These are phyloP conservation scores for Sylvia atricapilla DNA, from an alignment of 2,113 vertebrate genomes.

Conservation along the genomic window DNA sequence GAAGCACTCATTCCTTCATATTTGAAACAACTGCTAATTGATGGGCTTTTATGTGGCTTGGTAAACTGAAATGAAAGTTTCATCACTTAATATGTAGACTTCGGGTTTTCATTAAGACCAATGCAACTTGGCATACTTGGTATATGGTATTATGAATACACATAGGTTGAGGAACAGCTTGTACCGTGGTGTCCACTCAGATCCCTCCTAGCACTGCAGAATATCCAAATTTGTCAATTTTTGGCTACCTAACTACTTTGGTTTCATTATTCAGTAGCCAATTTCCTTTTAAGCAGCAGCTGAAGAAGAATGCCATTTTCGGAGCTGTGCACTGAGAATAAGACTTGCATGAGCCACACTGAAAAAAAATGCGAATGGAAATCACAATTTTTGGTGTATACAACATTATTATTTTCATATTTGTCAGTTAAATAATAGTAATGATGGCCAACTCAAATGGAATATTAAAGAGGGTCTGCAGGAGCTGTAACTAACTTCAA, in stretches of 20 bases:
- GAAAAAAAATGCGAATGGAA: not conserved
- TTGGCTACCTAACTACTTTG: not conserved
- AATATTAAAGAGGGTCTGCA: not conserved
- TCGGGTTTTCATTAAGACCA: not conserved
- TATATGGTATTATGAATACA: not conserved
- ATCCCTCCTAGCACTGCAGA: not conserved
- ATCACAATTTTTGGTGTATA: not conserved
- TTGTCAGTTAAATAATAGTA: not conserved
- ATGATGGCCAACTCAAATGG: not conserved
- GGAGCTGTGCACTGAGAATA: not conserved
- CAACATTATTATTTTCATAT: not conserved
- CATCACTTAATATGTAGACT: fast-evolving
- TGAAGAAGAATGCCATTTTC: not conserved
- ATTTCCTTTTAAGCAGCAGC: not conserved
- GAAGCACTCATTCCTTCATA: not conserved
- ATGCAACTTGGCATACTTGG: not conserved
- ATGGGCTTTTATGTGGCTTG: not conserved
- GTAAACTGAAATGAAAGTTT: not conserved
- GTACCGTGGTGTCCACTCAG: not conserved
- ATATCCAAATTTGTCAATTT: not conserved
- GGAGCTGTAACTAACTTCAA: not conserved
- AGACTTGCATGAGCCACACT: not conserved
- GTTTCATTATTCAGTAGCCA: not conserved
- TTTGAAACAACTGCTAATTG: not conserved
- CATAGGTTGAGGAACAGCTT: not conserved